These are phyloP conservation scores for Salvelinus namaycush DNA, from an alignment of 2,113 vertebrate species.

Conservation along the genomic window DNA sequence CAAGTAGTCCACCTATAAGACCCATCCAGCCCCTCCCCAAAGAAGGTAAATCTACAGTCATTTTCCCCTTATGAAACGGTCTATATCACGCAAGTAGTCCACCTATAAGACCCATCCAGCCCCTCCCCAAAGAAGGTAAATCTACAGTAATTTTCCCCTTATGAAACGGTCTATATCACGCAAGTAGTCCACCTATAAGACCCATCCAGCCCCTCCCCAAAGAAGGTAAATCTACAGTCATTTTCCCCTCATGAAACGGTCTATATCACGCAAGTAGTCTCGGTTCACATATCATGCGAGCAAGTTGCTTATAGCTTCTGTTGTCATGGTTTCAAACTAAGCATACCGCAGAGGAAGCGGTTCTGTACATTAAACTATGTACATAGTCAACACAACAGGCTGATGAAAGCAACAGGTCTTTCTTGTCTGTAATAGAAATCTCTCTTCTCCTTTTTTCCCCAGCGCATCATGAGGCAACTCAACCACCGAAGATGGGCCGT, in stretches of 20 bases:
- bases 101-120: constrained; percentile 55
- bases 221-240: constrained; percentile 53
- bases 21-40: constrained; percentile 49
- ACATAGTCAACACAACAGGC: too few species aligned
- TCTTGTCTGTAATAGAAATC: not conserved
- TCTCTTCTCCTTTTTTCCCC: constrained; percentile 25
- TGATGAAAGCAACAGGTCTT: too few species aligned
- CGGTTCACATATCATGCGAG: not conserved
- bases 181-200: constrained; percentile 58
- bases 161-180: too few species aligned
- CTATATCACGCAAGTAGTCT: too few species aligned
- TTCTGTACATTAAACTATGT: too few species aligned
- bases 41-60: constrained; percentile 53
- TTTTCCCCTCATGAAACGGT: too few species aligned
- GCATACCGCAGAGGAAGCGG: too few species aligned
- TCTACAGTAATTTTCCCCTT: not conserved
- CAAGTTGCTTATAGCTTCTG: not conserved
- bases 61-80: too few species aligned
- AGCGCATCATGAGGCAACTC: constrained; percentile 62
- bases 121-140: constrained; percentile 63
- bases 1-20: constrained; percentile 57
- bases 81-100: constrained; percentile 49
- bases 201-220: constrained; percentile 49
- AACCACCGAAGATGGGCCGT: constrained; percentile 55
- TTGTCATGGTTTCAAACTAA: too few species aligned